Base-by-base conservation (phyloP, 2,888 invertebrate species). In the Nymphalis c-album region DNA sequence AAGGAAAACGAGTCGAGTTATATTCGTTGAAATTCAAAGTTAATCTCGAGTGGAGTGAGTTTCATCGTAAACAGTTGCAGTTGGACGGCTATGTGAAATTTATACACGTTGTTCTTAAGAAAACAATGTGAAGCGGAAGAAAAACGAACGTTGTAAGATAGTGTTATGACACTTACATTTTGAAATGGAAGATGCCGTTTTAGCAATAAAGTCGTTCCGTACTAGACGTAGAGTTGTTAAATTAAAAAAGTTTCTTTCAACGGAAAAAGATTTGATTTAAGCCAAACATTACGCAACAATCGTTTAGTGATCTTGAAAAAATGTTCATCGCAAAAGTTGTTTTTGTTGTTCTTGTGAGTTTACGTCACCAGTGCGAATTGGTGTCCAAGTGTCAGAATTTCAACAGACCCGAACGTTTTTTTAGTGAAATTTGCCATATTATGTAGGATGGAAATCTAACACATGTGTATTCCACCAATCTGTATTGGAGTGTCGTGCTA, bases 41-140 rank as follows among this genome's bases (percentile, higher is more conserved):
- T 71, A 71, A 71, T 71, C 62, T 64, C 50, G 67, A 67, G 64
- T 63, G 64, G 61, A 71, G 69, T 68, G 69, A 71, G 67, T 67
- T 59, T 63, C 50, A 64, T 67, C 71, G 69, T 71, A 71, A 71
- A 73, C 91, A 81, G 95, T 94, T 22, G 96, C 60, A 73, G 64
- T 51, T 67, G 55, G 59, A 69, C 66, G 72, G 73, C 65, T 73
- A 73, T 60, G 73, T 71, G 58, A 73, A 76, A 73, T 76, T 75
- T 63, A 78, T 40, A 55, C 70, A 50, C 69, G 40, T 85, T 82
- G 5, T 71, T 55, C 18, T 81, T 62, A 79, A 73, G 20, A 80
- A 63, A 65, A 85, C 85, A 64, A 85, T 83, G 47, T 74, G 74
- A 53, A 60, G 45, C 50, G 20, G 48, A n/a, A 26, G 63, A 47